Base-by-base conservation (phyloP, 2,888 invertebrate genomes). In the Phorcus lineatus region DNA sequence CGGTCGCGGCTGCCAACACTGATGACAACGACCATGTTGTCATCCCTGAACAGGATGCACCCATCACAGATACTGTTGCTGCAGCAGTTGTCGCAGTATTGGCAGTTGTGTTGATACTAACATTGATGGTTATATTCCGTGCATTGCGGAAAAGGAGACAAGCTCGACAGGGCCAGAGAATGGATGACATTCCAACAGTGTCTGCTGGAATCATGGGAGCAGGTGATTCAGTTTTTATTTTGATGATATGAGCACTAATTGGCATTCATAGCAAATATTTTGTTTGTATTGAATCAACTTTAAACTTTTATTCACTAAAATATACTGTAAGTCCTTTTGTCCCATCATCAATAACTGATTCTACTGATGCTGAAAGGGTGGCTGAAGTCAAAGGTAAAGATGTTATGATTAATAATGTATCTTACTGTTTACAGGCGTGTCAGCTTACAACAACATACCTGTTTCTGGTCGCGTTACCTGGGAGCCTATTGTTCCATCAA, bases 161-260 rank as follows among this genome's bases (percentile, higher is more conserved):
- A 74, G 85, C 84, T 13, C 79, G 85, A 76, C 84, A 79, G 74
- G 87, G 87, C 36, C 82, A 84, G 62, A 84, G 85, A 74, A 83
- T 86, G 78, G 84, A 85, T 9, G 82, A 83, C 53, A 81, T 87
- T 52, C 84, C 85, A 13, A 86, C 86, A 11, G 78, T 88, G 6
- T 83, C 87, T 0, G 86, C 87, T 52, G 87, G 86, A 11, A 83
- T 88, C 4, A 86, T 87, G 87, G 87, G 86, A 66, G 84, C 87
- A 78, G 83, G 87, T 87, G n/a, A n/a, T n/a, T n/a, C 53, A 80
- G 66, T 74, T 17, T 2, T 6, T 0, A 40, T 13, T n/a, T 28
- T 3, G 19, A 17, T 70, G n/a, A n/a, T n/a, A 36, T n/a, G 2
- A 36, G 2, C 7, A 36, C 7, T 7, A 36, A 4, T 36, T 36